Percentiles rank a stretch among this genome's conserved stretches.
phyloP scores from a whole-genome alignment of 2,888 invertebrate species.

The Hecatera dysodea region DNA sequence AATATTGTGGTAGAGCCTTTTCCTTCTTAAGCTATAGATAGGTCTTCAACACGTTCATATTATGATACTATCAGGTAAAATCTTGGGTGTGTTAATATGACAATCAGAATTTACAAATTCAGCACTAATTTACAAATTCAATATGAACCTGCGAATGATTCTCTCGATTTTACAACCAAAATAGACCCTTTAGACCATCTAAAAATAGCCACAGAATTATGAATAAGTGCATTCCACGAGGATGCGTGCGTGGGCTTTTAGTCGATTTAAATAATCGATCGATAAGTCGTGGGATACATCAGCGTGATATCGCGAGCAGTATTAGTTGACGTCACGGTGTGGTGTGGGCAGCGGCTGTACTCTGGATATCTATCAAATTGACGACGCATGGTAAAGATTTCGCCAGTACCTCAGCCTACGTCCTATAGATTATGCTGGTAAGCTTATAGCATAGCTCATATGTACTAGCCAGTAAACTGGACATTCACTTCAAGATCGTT shows the following conservation, averaged over 20 bases:
- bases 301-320: conserved; percentile 13
- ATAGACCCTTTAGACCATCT: conserved; percentile 14
- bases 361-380: conserved; percentile 22
- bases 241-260: conserved; percentile 30
- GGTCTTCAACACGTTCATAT: background rate
- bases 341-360: conserved; percentile 28
- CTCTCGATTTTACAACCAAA: background rate
- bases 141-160: conserved; percentile 7
- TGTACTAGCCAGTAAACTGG: background rate
- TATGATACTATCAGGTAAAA: background rate
- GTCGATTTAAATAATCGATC: conserved; percentile 37
- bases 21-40: background rate
- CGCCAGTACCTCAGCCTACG: too few species aligned
- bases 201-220: conserved; percentile 41
- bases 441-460: background rate
- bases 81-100: background rate
- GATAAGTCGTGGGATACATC: conserved; percentile 39
- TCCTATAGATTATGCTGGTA: background rate
- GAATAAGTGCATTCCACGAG: conserved; percentile 34
- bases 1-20: background rate
- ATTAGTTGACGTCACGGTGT: conserved; percentile 43
- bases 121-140: background rate
- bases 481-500: background rate
- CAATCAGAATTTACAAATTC: background rate
- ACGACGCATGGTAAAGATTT: background rate